Base-by-base conservation (phyloP, 2,888 invertebrate species). In the Rhogogaster chlorosoma region DNA sequence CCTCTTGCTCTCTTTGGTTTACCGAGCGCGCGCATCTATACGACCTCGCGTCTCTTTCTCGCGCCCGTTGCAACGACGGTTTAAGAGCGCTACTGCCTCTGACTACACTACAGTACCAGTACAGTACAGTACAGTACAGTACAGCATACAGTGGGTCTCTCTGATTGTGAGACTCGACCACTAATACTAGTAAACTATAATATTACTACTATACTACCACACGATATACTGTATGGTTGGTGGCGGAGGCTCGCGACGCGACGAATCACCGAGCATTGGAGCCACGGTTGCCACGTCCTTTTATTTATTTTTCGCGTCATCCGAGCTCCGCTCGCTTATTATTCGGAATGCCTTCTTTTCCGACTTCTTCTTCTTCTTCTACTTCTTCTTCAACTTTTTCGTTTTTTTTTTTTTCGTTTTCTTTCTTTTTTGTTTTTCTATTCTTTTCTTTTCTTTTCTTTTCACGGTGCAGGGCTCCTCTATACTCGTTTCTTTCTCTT, bases 381-480 rank as follows among this genome's bases (percentile, higher is more conserved):
- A 22, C 84, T 70, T 53, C 57, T 73, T 71, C 57, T 45, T 73
- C 9, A 38, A 12, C 77, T 15, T 32, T 12, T 84, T 85, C n/a
- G 5, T 61, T 57, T 57, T 57, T 36, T 38, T 57, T 45, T 49
- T 57, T 75, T 53, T 61, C 38, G 45, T 29, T 57, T 73, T 77
- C 57, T 45, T 78, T 6, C n/a, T 53, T 53, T 67, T 70, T 32
- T 77, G 57, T 77, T 71, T 64, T 18, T 42, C 87, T 87, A 86
- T 89, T 89, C 89, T 87, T 86, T 87, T 87, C 86, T 83, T 71
- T n/a, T 71, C 53, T 53, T 71, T 38, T 71, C 42, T 22, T 73
- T 73, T 73, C 73, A 26, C 42, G 73, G n/a, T 73, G 73, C 61
- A n/a, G 61, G 45, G 29, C 73, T 29, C 12, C 45, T 42, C 73